Base-by-base conservation (phyloP, 1,140 invertebrate genomes). In the Drosophila nebulosa region DNA sequence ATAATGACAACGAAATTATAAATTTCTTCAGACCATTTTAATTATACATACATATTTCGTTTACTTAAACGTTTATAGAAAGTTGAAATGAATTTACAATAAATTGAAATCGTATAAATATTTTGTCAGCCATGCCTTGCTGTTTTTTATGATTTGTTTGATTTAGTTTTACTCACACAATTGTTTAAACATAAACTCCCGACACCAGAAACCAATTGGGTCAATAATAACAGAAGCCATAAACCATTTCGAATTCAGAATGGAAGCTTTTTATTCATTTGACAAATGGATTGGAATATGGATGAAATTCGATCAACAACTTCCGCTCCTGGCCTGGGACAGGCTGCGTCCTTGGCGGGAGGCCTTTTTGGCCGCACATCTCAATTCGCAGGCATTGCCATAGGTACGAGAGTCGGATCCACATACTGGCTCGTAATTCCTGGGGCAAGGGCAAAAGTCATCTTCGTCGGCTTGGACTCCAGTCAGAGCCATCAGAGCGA, bases 331-430 rank as follows among this genome's bases (percentile, higher is more conserved):
- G 14, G 30, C 22, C 0, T 76, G n/a, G 0, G 27, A 58, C n/a
- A 90, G 27, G 6, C 3, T 55, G 26, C 68, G 70, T 26, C 83
- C 79, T 5, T 69, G 24, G 0, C 69, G 64, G 0, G 55, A 46
- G 5, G 62, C 24, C 12, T 51, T 63, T 16, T 73, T 64, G 4
- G 67, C 62, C 1, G 35, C 50, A 35, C 90, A 91, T 0, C 50
- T 5, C 26, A 90, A 56, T 14, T 74, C 64, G 52, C 90, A 91
- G 16, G 22, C n/a, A 62, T 85, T 91, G 27, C 52, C n/a, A 35
- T 91, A 91, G 18, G 71, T 90, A 0, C 7, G 6, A 21, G 21
- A 46, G 51, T 91, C 79, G 9, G 72, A 72, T 27, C 81, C 90
- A 27, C 90, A 91, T 14, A 90, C 77, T 1, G 63, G 74, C 1